Evolutionary conservation across 2,888 invertebrate genomes (phyloP), one percentile per base, ranked within the genome.

Genomic region (Nasonovia ribisnigri): DNA sequence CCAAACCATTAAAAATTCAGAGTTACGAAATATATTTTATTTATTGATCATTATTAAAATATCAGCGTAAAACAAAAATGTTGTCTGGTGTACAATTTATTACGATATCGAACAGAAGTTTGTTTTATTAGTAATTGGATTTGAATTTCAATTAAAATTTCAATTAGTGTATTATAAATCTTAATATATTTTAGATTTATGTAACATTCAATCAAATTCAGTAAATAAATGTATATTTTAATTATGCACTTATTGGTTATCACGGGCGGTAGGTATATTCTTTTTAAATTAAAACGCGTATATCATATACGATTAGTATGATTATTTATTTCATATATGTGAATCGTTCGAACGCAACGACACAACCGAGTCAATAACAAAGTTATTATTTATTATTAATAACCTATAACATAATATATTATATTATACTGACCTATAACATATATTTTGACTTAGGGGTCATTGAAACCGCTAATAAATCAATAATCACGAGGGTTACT

Each of bases 81-180:
- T 46, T 46, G n/a, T 86, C 10, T 29, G 48, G 48, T 24, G 6
- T 29, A 43, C 24, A 43, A 88, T 88, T 57, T 88, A 88, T 88
- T 88, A 43, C 88, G 54, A 57, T 57, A 43, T 29, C 26, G 43
- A 57, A 29, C 29, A 6, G 16, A 16, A 86, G 6, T 46, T 16
- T 86, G 57, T 54, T 43, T 89, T 57, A 57, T 29, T 16, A 43
- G 43, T 89, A 57, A 57, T 89, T 89, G 88, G 88, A 89, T 89
- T 57, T 89, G 57, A 43, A 29, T 89, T 89, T 89, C 57, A 89
- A 89, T 89, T 89, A 89, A 89, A 57, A 43, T 29, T 89, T 43
- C 88, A 26, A 36, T 57, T 89, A 57, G 42, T 36, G n/a, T 48
- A 88, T 88, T n/a, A 51, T 88, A 43, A 60, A 60, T 89, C 57